Evolutionary conservation across 92 coral and sea anemone species (phyloP).

Genomic region (Siderastrea siderea): DNA sequence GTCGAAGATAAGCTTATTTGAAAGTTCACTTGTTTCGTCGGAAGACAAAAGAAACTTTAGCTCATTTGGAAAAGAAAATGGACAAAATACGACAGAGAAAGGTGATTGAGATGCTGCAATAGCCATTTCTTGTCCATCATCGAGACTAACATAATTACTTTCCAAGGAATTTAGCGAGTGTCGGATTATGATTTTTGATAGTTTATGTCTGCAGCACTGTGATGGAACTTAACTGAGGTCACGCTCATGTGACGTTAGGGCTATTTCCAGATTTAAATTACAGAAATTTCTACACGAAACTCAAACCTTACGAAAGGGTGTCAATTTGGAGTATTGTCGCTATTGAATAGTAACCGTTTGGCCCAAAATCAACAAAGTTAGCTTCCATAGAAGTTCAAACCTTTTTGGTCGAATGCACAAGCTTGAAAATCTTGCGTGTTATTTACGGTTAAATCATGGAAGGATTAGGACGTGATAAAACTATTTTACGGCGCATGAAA

Average conservation of each 20-base stretch:
- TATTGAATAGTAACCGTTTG: neutral
- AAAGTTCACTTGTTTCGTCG: neutral
- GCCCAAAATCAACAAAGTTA: neutral
- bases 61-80: neutral
- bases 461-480: neutral
- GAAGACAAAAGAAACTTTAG: neutral
- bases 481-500: neutral
- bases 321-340: neutral
- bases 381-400: neutral
- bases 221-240: neutral
- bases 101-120: slow-evolving; percentile 24
- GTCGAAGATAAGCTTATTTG: neutral
- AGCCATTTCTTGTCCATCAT: neutral
- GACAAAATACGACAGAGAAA: neutral
- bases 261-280: neutral
- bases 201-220: slow-evolving; percentile 4
- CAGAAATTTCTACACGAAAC: slow-evolving; percentile 19
- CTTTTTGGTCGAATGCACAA: neutral
- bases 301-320: neutral
- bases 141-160: slow-evolving; percentile 8
- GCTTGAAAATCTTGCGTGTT: slow-evolving; percentile 6
- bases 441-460: neutral
- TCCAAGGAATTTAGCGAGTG: neutral
- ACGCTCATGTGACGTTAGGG: neutral
- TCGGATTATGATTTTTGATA: neutral